Base-by-base conservation (phyloP, 1,140 invertebrate species). In the Zaprionus kolodkinae region DNA sequence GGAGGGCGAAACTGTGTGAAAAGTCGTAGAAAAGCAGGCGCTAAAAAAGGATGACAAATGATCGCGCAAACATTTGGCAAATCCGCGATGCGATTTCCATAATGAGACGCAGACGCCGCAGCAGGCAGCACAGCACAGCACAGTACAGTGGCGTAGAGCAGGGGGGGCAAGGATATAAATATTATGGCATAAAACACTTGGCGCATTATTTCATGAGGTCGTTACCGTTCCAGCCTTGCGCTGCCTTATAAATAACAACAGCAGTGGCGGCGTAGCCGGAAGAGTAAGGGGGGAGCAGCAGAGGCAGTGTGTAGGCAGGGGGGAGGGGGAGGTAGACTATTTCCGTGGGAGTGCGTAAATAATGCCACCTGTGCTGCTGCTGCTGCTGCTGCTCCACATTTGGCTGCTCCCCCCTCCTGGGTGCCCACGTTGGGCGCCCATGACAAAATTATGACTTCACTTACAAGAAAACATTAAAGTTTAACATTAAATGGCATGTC, bases 131-230 rank as follows among this genome's bases (percentile, higher is more conserved):
- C 27, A 35, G 38, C 45, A 52, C 1, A 27, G 40, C 9, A 2
- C 17, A n/a, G 1, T 6, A 12, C 3, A 4, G 33, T 35, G 0
- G 1, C 27, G 33, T 7, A 7, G 33, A 15, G 17, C 13, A 7
- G 11, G 2, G 55, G 30, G 33, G n/a, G 40, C 0, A n/a, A 56
- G 56, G 61, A 76, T 81, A 89, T 89, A 89, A 89, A 89, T 89
- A 89, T 89, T 89, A 89, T 89, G 81, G 85, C 85, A 89, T 89
- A 89, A 89, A 89, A 89, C 85, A 89, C 85, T 88, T 89, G 85
- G 85, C 81, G 86, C 85, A 88, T 89, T 89, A 89, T 89, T 89
- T 89, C 85, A 89, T 89, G 86, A 89, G 85, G 85, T 89, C 85
- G 85, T 89, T 89, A 89, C 78, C 80, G 85, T 72, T 30, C 60